Evolutionary conservation across 2,888 invertebrate genomes (phyloP), one percentile per base, ranked within the genome.

Genomic region (Drosophila emarginata): DNA sequence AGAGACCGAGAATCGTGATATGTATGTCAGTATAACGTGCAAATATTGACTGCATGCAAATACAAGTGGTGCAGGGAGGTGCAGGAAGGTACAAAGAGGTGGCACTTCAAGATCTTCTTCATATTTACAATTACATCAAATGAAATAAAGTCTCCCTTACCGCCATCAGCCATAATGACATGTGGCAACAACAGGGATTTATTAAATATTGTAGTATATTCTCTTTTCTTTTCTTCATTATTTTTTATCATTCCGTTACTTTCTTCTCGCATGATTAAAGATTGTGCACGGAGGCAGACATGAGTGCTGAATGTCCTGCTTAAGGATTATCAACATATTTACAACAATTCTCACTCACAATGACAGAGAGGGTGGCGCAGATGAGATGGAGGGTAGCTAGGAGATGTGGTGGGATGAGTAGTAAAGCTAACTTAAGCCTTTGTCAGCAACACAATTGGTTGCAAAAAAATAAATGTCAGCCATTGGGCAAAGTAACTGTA

Each of bases 121-220:
- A 45, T 45, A 45, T 45, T 45, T 45, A 21, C 45, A 45, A 21
- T 45, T 45, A 45, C 45, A 45, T 45, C 45, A 45, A 45, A 45
- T 45, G 45, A 45, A 45, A 45, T 45, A n/a, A 45, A 18, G 9
- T 45, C 3, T 7, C 9, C 45, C 45, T 39, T 15, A 15, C n/a
- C n/a, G 1, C 5, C 40, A 40, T 15, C 28, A 32, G 32, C 11
- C 11, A 32, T 9, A 2, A 9, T 32, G 9, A 9, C 9, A 32
- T 9, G 7, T 32, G 32, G 1, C 32, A 32, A 11, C 32, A 32
- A 32, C 32, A 32, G 32, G 15, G 18, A 45, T 18, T 45, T 45
- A 45, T 45, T 7, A 45, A 45, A 45, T 45, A 45, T 45, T 45
- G 32, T 32, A 32, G 9, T 32, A 32, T 26, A 26, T 6, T 26